Evolutionary conservation across 2,888 invertebrate species (phyloP).

Genomic region (Drosophila kanekoi): DNA sequence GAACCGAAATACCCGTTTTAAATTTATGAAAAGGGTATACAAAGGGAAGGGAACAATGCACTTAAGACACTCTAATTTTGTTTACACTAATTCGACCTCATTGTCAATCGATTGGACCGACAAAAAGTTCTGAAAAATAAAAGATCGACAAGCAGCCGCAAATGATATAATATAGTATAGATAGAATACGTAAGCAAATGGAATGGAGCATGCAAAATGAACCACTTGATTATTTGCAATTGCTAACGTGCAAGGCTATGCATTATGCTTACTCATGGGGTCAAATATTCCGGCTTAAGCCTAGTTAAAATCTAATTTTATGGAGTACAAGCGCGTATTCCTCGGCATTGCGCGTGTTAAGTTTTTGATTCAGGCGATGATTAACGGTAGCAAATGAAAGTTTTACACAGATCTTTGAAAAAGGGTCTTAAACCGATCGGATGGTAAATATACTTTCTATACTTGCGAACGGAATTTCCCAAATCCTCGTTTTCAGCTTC

Average conservation of each 20-base stretch:
- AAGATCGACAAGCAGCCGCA: background rate
- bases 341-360: too few relatives aligned
- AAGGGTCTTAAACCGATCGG: too few relatives aligned
- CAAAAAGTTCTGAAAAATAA: background rate
- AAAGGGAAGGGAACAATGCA: slow-evolving; percentile 2
- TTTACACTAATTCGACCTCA: slow-evolving; percentile 6
- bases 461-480: too few relatives aligned
- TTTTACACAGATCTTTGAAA: too few relatives aligned
- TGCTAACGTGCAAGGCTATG: background rate
- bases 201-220: background rate
- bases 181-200: slow-evolving; percentile 3
- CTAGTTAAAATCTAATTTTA: background rate
- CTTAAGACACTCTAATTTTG: background rate
- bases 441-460: too few relatives aligned
- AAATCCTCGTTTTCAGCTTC: too few relatives aligned
- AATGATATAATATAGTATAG: background rate
- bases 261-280: too few relatives aligned
- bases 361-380: too few relatives aligned
- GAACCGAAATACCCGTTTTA: too few relatives aligned
- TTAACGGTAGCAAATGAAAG: too few relatives aligned
- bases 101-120: slow-evolving; percentile 8
- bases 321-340: too few relatives aligned
- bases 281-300: too few relatives aligned
- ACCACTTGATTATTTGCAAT: background rate
- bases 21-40: background rate